phyloP scores from a whole-genome alignment of 2,888 invertebrate species.

The Stramonita haemastoma region DNA sequence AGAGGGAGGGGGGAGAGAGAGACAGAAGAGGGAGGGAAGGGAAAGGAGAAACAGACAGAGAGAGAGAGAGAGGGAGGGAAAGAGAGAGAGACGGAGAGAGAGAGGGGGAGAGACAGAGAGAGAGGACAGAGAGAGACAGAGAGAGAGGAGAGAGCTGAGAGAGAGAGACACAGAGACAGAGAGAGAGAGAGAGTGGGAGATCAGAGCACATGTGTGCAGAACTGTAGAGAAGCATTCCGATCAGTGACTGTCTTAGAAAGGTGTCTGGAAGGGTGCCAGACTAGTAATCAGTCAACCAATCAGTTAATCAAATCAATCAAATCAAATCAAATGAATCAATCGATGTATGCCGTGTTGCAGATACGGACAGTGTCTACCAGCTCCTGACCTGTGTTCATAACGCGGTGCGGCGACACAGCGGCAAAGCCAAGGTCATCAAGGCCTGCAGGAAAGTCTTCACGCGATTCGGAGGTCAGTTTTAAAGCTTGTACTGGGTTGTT shows the following conservation, averaged over 20 bases:
- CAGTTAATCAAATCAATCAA: too few species aligned
- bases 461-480: constrained; percentile 28
- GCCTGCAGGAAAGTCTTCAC: constrained; percentile 41
- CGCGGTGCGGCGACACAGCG: constrained; percentile 40
- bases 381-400: constrained; percentile 32
- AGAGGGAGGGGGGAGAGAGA: neutral
- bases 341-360: constrained; percentile 1
- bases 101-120: neutral
- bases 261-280: too few species aligned
- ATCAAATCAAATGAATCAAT: neutral
- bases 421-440: constrained; percentile 37
- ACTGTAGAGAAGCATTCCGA: too few species aligned
- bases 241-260: too few species aligned
- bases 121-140: neutral
- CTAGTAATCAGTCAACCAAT: too few species aligned
- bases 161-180: neutral
- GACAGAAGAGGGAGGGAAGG: neutral
- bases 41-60: neutral
- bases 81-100: neutral
- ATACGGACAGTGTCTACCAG: constrained; percentile 21
- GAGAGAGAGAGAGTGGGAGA: neutral
- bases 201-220: too few species aligned
- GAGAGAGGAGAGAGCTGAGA: neutral
- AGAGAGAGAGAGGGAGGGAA: neutral
- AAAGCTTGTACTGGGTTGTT: too few species aligned